Percentiles rank a stretch among this genome's conserved stretches.
Evolutionary conservation across 2,113 vertebrate genomes (phyloP).

Genomic region (Mixornis gularis): DNA sequence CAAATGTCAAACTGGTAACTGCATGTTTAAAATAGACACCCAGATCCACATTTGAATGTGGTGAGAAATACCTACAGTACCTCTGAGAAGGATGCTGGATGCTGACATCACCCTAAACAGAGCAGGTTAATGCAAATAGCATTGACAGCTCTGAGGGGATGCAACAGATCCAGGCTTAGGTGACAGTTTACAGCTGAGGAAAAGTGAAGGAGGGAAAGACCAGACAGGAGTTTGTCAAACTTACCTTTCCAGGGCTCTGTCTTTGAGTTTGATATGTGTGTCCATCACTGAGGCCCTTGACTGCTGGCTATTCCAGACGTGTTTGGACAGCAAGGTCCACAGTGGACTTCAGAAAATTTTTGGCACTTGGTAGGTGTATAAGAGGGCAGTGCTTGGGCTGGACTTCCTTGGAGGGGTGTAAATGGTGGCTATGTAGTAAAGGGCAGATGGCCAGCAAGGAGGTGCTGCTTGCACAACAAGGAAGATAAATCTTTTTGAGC

Average conservation of each 20-base stretch:
- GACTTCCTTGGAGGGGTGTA: neutral
- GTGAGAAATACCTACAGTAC: neutral
- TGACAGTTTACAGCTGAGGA: neutral
- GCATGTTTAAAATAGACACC: neutral
- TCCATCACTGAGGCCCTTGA: neutral
- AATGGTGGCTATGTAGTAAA: neutral
- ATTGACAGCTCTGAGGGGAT: neutral
- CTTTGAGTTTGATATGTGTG: neutral
- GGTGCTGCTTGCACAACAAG: neutral
- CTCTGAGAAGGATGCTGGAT: neutral
- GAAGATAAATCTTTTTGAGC: neutral
- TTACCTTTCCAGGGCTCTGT: neutral
- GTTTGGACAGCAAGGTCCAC: neutral
- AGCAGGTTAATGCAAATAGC: neutral
- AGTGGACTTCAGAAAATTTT: neutral
- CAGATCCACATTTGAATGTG: neutral
- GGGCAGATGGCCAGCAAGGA: neutral
- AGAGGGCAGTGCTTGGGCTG: neutral
- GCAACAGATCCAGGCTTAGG: neutral
- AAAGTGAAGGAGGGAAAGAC: neutral
- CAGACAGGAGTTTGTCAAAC: neutral
- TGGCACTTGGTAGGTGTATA: neutral
- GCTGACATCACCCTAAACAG: neutral
- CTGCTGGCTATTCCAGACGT: neutral
- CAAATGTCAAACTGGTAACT: neutral